Evolutionary conservation across 2,113 vertebrate species (phyloP), one percentile per base, ranked within the genome.

Genomic region (Melierax canorus): DNA sequence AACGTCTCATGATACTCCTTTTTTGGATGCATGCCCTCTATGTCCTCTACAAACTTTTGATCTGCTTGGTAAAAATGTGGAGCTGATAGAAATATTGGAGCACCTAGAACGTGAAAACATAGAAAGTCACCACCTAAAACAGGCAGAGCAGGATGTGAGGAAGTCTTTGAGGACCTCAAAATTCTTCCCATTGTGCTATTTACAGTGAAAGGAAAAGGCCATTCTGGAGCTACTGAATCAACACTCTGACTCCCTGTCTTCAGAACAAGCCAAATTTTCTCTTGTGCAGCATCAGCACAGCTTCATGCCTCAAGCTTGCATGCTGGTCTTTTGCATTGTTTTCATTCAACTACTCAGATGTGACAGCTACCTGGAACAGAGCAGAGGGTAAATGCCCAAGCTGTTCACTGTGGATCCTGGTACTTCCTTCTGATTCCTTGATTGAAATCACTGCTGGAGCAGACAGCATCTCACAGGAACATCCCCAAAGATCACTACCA

Each of bases 1-100:
- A 98, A 91, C 0, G 99, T 99, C 97, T 99, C 97, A 12, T 99
- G 99, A 14, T 98, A 87, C 26, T 99, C 98, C 92, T 99, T 99
- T 3, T 94, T 97, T 10, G 99, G 99, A 29, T 83, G 97, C 98
- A 99, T 99, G 90, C 99, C 99, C 6, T 98, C 92, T 55, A 99
- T 96, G 68, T 98, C 98, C 22, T 98, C 83, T 67, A 98, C 24
- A 90, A 97, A 99, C 82, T 97, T 98, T 39, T 98, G 95, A 90
- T 99, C 99, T 11, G 98, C 99, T 95, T 99, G 98, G 97, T 99
- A 99, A 95, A 99, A 99, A 96, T 99, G 99, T 18, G 99, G 99
- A 46, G 99, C 98, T 8, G 99, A 99, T 94, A 99, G 98, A 59
- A 99, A 97, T 94, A 99, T 99, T 2, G 99, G 99, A 15, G 98